A percentile compares a stretch with the other conserved stretches of the same genome.
These are phyloP conservation scores for Pristionchus exspectatus DNA, from an alignment of 2,888 invertebrate species.

Conservation along the genomic window DNA sequence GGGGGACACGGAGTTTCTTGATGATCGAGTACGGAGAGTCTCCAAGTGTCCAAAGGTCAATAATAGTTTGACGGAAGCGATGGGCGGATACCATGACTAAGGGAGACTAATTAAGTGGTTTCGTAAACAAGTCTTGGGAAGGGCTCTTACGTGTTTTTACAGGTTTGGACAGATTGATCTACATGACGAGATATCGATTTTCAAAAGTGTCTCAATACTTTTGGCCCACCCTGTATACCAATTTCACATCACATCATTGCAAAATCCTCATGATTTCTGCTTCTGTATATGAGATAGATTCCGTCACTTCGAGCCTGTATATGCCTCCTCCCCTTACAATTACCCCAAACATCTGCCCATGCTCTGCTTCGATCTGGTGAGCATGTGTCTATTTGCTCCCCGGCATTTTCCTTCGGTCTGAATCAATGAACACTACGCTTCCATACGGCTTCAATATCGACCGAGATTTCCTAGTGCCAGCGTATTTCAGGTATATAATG, in stretches of 20 bases:
- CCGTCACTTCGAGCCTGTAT: too few species aligned
- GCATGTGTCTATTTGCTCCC: too few species aligned
- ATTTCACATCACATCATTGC: too few species aligned
- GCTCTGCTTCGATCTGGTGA: too few species aligned
- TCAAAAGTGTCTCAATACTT: background rate
- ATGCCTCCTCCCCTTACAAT: too few species aligned
- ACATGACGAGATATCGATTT: background rate
- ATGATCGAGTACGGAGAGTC: background rate
- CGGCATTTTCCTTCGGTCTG: too few species aligned
- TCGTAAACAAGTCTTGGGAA: background rate
- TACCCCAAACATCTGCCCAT: too few species aligned
- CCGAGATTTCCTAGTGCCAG: background rate
- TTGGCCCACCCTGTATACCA: too few species aligned
- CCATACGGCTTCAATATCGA: background rate
- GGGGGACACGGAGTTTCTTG: constrained; percentile 23
- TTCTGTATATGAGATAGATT: too few species aligned
- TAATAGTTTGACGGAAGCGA: background rate
- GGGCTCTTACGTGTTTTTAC: background rate
- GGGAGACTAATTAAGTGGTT: background rate
- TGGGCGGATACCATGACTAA: background rate
- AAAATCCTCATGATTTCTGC: too few species aligned
- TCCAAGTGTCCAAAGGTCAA: background rate
- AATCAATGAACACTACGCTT: background rate
- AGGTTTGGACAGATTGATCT: background rate
- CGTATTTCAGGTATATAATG: background rate